Percentiles rank a stretch among this genome's conserved stretches.
Evolutionary conservation across 2,797 vertebrate genomes (phyloP).

Genomic region (Onychomys leucogaster): DNA sequence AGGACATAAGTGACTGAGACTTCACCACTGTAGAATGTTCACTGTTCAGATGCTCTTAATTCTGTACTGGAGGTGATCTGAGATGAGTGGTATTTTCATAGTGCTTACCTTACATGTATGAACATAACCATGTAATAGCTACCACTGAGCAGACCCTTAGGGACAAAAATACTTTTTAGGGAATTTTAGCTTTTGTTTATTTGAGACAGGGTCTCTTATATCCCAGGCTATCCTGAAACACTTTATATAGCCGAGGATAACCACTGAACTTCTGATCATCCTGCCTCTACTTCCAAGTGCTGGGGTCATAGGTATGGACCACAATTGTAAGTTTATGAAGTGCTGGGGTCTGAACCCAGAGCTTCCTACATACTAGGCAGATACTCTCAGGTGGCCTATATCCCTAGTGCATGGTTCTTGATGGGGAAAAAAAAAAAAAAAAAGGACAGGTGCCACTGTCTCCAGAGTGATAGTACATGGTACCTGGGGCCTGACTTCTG

Average conservation of each 20-base stretch:
- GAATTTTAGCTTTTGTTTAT: not conserved
- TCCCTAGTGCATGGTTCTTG: not conserved
- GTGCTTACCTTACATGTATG: not conserved
- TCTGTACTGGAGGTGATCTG: not conserved
- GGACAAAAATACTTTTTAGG: not conserved
- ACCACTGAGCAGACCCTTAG: not conserved
- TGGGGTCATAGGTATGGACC: not conserved
- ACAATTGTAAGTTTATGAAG: not conserved
- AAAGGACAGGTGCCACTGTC: not conserved
- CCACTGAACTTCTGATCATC: not conserved
- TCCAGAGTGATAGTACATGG: not conserved
- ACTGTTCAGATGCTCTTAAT: not conserved
- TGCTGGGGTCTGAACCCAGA: not conserved
- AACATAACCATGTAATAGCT: fast-evolving
- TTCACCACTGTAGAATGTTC: no score
- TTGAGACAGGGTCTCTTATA: not conserved
- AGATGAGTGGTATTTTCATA: not conserved
- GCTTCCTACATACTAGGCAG: not conserved
- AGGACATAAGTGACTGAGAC: no score
- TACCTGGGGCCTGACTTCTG: no score
- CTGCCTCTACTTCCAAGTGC: not conserved
- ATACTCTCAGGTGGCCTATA: not conserved
- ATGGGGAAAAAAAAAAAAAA: not conserved
- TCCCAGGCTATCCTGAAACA: not conserved
- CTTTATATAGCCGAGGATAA: not conserved